Evolutionary conservation across 1,140 invertebrate genomes (phyloP), one percentile per base, ranked within the genome.

Genomic region (Leptinotarsa lineolata): DNA sequence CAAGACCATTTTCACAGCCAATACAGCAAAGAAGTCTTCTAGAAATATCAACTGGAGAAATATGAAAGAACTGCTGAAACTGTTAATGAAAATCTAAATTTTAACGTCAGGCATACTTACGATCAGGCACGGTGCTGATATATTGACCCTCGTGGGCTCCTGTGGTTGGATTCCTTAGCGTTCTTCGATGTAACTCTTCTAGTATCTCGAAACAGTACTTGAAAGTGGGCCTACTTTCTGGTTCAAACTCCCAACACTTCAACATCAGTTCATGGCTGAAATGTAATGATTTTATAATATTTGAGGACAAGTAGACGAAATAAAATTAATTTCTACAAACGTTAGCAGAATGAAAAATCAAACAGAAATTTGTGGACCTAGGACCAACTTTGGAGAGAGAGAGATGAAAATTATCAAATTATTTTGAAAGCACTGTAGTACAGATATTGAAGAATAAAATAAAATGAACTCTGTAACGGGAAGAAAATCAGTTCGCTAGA

Each of bases 151-250:
- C 76, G 73, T 84, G 82, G 11, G 77, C 82, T 15, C 70, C 79
- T 16, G 81, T 81, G 58, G 75, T 75, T n/a, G 80, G 79, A 67
- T 79, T 80, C 15, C 78, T 67, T 13, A 79, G 58, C 21, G 78
- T 79, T 54, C 81, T 72, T n/a, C 72, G 66, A 61, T 84, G 80
- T 1, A 81, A 77, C 72, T 79, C 84, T 74, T 88, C 86, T 54
- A 95, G 85, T 16, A 90, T 86, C 76, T 90, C 88, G 21, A 94
- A 84, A 81, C 93, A 94, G 72, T 91, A 89, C 63, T 90, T 90
- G 83, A 97, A 96, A 21, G 89, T 92, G 12, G 94, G 94, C 60
- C 95, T 86, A 73, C 91, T 88, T 74, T 91, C 90, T 0, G 93
- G 90, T 75, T 88, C 87, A 74, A 91, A 92, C 76, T 88, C 89